phyloP scores from a whole-genome alignment of 2,888 invertebrate genomes.

The Scaptomyza cyrtandrae region DNA sequence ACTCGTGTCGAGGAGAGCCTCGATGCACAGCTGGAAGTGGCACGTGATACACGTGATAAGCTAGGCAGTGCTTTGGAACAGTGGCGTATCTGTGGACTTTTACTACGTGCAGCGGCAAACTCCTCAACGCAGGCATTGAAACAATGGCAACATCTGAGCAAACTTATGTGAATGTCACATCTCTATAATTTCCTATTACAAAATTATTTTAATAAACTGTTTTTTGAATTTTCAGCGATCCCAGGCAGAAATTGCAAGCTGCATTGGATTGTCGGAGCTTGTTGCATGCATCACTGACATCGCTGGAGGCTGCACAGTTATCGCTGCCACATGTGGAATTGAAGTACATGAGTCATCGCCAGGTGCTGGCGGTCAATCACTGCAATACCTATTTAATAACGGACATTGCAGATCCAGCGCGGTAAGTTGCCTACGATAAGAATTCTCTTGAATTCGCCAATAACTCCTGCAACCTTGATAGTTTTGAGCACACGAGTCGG shows the following conservation, averaged over 20 bases:
- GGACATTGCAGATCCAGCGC: slow-evolving; percentile 81
- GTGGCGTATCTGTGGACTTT: slow-evolving; percentile 83
- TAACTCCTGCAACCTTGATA: slow-evolving; percentile 12
- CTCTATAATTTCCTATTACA: no score
- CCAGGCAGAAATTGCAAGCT: slow-evolving; percentile 77
- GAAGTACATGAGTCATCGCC: slow-evolving; percentile 82
- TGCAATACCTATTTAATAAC: slow-evolving; percentile 83
- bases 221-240: slow-evolving; percentile 60
- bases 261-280: slow-evolving; percentile 82
- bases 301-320: slow-evolving; percentile 82
- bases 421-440: slow-evolving; percentile 56
- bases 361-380: slow-evolving; percentile 82
- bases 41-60: slow-evolving; percentile 83
- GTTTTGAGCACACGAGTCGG: slow-evolving; percentile 82
- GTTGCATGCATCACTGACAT: slow-evolving; percentile 81
- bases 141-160: slow-evolving; percentile 78
- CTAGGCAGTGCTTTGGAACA: slow-evolving; percentile 83
- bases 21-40: slow-evolving; percentile 81
- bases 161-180: slow-evolving; percentile 64
- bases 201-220: no score
- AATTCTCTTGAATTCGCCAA: no score
- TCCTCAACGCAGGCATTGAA: slow-evolving; percentile 79
- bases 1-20: slow-evolving; percentile 82
- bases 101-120: slow-evolving; percentile 82
- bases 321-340: slow-evolving; percentile 84